Percentiles rank a stretch among this genome's conserved stretches.
phyloP scores from a whole-genome alignment of 2,888 invertebrate species.

The Opisthograptis luteolata region DNA sequence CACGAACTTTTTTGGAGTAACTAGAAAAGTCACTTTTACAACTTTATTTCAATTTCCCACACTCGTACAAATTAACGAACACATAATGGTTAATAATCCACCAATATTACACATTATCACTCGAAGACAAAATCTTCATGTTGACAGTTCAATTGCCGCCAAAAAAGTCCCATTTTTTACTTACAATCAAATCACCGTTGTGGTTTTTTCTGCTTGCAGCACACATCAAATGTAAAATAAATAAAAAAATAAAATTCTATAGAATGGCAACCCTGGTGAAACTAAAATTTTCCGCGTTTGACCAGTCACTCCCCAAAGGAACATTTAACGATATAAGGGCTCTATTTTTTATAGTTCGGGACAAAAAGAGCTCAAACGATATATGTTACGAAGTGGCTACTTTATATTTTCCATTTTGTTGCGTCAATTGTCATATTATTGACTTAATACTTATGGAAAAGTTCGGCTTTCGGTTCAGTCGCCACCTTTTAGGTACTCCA shows the following conservation, averaged over 20 bases:
- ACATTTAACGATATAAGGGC: conserved; percentile 83
- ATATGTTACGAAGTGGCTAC: conserved; percentile 73
- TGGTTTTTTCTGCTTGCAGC: neutral
- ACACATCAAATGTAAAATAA: neutral
- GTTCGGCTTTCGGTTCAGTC: too few relatives aligned
- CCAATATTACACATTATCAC: too few relatives aligned
- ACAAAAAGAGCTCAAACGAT: conserved; percentile 74
- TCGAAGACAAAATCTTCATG: too few relatives aligned
- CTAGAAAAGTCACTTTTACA: too few relatives aligned
- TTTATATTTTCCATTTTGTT: conserved; percentile 57
- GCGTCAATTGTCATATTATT: conserved; percentile 53
- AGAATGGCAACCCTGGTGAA: conserved; percentile 57
- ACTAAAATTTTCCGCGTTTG: conserved; percentile 66
- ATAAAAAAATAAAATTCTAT: neutral
- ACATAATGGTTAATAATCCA: too few relatives aligned
- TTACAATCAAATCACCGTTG: too few relatives aligned
- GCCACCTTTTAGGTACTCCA: too few relatives aligned
- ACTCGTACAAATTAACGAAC: too few relatives aligned
- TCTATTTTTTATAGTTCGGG: conserved; percentile 84
- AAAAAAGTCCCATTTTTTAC: too few relatives aligned
- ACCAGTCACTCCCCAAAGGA: conserved; percentile 82
- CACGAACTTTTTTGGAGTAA: too few relatives aligned
- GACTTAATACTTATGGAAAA: conserved; percentile 42
- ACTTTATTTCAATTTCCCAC: too few relatives aligned
- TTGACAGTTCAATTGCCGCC: too few relatives aligned